phyloP scores from a whole-genome alignment of 35 echinoderm and acorn worm species.

The Lytechinus pictus region DNA sequence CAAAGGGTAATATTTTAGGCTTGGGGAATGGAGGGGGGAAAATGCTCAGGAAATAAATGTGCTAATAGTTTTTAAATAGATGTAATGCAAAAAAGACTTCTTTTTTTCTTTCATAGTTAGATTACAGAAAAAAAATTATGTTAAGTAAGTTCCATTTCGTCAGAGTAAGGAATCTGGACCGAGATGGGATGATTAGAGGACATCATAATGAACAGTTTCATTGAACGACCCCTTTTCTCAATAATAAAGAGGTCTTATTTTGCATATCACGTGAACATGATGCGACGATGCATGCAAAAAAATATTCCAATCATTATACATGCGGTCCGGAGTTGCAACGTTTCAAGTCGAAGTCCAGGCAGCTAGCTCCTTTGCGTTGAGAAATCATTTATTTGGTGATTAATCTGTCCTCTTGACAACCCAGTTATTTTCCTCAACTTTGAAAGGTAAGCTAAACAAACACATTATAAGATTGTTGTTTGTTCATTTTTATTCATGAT shows the following conservation, averaged over 20 bases:
- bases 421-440: no score
- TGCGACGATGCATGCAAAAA: no score
- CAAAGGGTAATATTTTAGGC: neutral
- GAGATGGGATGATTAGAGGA: neutral
- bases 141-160: neutral
- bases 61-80: neutral
- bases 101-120: neutral
- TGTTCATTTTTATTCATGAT: no score
- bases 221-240: neutral
- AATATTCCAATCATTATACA: no score
- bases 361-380: no score
- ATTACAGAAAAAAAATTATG: neutral
- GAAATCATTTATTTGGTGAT: no score
- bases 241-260: neutral
- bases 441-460: no score
- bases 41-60: neutral
- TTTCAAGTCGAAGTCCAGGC: no score
- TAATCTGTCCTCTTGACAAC: no score
- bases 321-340: no score
- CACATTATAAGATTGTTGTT: no score
- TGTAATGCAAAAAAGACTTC: neutral
- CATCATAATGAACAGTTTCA: neutral
- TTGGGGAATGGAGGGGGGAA: neutral
- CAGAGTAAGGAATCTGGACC: neutral
- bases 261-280: neutral